Base-by-base conservation (phyloP, 2,797 vertebrate species). In the Denticeps clupeoides region DNA sequence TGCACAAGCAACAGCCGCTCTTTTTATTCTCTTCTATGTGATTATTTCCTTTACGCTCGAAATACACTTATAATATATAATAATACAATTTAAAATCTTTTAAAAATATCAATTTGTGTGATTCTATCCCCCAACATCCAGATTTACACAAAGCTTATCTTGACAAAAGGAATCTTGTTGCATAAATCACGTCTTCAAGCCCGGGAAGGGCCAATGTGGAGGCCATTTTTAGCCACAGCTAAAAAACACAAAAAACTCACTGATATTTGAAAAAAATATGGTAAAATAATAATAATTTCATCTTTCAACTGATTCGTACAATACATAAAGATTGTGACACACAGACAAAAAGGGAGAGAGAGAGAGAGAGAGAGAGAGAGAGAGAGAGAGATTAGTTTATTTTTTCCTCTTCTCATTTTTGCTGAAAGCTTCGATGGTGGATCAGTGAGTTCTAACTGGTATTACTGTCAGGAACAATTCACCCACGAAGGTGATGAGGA, bases 31-130 rank as follows among this genome's bases (percentile, higher is more conserved):
- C 43, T 2, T 22, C 42, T 24, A 4, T 12, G 31, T 31, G 2
- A 27, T 29, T 3, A 3, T 33, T n/a, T 21, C 45, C 59, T 65
- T 65, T 63, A 63, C 53, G 67, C 64, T 46, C 55, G 44, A 67
- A 63, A 65, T 57, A 61, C 58, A 58, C 49, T 62, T 56, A 66
- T 51, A 38, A 61, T 50, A 82, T 79, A 85, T 78, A 81, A 76
- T 84, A 70, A 79, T 81, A 82, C 80, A 70, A 81, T 68, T 74
- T 81, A 75, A 4, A 26, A 60, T 81, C 83, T 80, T 82, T 81
- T 76, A 82, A 85, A 90, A 84, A 80, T 82, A 85, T 78, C 72
- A 56, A 76, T 75, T 58, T 67, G 37, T 61, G 47, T 62, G 51
- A 67, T 62, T 69, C 35, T 71, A 51, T 46, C 41, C 22, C 38